Evolutionary conservation across 2,888 invertebrate species (phyloP).

Genomic region (Tachina fera): DNA sequence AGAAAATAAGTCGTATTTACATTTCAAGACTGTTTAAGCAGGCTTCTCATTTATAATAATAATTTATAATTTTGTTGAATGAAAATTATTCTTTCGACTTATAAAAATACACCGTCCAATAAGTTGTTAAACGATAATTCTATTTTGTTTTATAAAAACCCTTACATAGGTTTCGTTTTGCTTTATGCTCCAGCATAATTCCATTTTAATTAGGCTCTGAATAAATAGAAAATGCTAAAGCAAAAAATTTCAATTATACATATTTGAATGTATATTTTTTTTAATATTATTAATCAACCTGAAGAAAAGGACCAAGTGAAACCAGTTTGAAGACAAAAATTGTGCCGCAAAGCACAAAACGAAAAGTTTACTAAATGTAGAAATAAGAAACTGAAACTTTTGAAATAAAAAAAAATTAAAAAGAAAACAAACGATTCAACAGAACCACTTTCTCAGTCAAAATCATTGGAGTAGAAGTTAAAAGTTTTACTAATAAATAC

Average conservation of each 20-base stretch:
- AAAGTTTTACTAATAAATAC: constrained; percentile 40
- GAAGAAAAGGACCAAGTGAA: constrained; percentile 66
- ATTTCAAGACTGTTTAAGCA: no score
- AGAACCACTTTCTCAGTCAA: constrained; percentile 71
- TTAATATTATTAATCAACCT: constrained; percentile 65
- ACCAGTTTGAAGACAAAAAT: constrained; percentile 59
- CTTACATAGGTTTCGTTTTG: background rate
- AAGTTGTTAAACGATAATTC: no score
- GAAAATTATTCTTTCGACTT: no score
- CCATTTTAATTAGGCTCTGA: constrained; percentile 1
- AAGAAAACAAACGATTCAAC: constrained; percentile 6
- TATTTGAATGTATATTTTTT: background rate
- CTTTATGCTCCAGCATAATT: background rate
- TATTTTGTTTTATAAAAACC: no score
- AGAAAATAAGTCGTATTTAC: no score
- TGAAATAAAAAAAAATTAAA: constrained; percentile 15
- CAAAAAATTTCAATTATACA: constrained; percentile 65
- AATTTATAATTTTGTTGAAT: no score
- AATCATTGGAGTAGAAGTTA: constrained; percentile 65
- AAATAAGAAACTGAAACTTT: constrained; percentile 60
- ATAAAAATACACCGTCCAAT: no score
- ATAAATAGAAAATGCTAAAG: constrained; percentile 13
- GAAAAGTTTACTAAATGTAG: background rate
- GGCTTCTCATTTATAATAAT: no score
- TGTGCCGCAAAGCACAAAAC: constrained; percentile 14